Base-by-base conservation (phyloP, 1,140 invertebrate genomes). In the Ooceraea biroi region DNA sequence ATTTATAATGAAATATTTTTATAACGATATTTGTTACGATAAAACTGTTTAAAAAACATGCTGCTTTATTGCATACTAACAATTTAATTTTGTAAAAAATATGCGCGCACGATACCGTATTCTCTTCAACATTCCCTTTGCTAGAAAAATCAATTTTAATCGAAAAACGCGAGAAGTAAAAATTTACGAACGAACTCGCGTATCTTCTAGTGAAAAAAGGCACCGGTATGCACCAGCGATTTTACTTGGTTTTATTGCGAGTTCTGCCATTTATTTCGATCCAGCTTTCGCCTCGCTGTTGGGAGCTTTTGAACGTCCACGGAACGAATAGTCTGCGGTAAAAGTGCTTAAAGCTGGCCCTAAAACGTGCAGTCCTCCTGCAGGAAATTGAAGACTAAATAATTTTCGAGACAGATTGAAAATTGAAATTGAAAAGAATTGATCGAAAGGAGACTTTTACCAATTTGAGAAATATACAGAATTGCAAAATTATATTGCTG, bases 241-340 rank as follows among this genome's bases (percentile, higher is more conserved):
- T 80, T 69, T 58, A 60, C 48, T 74, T 57, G 46, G 44, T 86
- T 87, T 86, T 52, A 78, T 65, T 17, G 63, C 30, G 17, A 27
- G 61, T 19, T 50, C 68, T 57, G 80, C 80, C 85, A 80, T 88
- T 87, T 88, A 87, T 87, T 87, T 84, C 85, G 68, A 87, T 87
- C 82, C 55, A 46, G 85, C 82, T 73, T 87, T 82, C 63, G 57
- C 85, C 48, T 41, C 48, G 80, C 69, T 74, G 73, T 80, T 84
- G 73, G 76, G 46, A 86, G 73, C 80, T 66, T 88, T 88, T 80
- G 58, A 80, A 46, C 85, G 52, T 77, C 72, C 73, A 48, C 48
- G 65, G 48, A 74, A 86, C 76, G 80, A 87, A 88, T 73, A 71
- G 85, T 50, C 60, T 22, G 58, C 46, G 72, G 66, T 65, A 77